These are phyloP conservation scores for Limosa lapponica DNA, from an alignment of 2,797 vertebrate species.

Conservation along the genomic window DNA sequence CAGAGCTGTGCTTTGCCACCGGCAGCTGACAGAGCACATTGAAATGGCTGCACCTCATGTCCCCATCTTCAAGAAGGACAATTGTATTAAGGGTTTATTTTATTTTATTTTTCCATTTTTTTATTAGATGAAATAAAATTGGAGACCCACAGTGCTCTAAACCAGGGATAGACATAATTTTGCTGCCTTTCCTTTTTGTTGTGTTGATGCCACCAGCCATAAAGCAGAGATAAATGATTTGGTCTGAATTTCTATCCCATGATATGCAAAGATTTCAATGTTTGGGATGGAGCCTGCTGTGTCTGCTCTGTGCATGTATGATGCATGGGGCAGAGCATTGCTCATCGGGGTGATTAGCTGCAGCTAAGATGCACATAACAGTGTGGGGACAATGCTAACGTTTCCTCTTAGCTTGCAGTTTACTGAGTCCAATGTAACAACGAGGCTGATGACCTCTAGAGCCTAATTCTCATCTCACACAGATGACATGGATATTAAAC, in stretches of 20 bases:
- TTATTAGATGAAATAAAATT: background rate
- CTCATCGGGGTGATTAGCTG: background rate
- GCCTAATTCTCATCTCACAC: background rate
- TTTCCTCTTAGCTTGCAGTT: slow-evolving; percentile 4
- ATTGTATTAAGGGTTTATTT: background rate
- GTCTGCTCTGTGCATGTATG: background rate
- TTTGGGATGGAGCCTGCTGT: background rate
- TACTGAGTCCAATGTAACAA: background rate
- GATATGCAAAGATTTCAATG: background rate
- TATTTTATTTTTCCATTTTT: background rate
- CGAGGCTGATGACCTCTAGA: background rate
- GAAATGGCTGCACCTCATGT: background rate
- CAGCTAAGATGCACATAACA: background rate
- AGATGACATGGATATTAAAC: background rate
- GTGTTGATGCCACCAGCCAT: background rate
- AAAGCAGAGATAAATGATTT: background rate
- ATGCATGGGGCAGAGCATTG: accelerated
- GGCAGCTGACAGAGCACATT: background rate
- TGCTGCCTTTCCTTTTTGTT: background rate
- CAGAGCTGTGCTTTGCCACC: background rate
- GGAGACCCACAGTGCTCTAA: background rate
- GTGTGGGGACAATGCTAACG: accelerated
- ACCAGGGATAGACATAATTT: background rate
- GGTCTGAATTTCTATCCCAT: background rate
- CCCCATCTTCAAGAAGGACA: background rate